Evolutionary conservation across 2,888 invertebrate species (phyloP), one percentile per base, ranked within the genome.

Genomic region (Amblyjoppa fuscipennis): DNA sequence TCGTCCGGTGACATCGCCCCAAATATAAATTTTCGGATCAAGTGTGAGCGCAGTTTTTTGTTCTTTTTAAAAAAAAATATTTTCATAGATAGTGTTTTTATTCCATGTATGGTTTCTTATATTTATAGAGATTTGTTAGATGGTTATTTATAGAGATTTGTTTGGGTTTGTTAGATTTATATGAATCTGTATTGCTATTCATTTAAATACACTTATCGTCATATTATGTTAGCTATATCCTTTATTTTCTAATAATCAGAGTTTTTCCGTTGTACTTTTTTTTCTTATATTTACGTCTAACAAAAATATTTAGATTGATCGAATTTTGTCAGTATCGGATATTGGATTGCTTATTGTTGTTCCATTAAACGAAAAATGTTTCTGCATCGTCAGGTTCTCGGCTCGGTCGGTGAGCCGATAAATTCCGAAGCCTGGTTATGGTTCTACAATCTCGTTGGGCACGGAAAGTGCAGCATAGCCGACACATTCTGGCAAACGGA

Each of bases 401-500:
- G 99, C 78, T 99, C 99, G 85, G 99, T 99, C 0, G 99, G 99
- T 0, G 99, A 99, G 94, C 99, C 99, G 0, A 99, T 99, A 88
- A 99, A 99, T 94, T 97, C 99, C 0, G 99, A 99, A 94, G 99
- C 99, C 0, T 99, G 99, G 99, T 94, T 97, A 71, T 99, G 99
- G 99, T 99, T 99, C 94, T 97, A 98, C 94, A 96, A 96, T 89
- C 92, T 97, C 45, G 96, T 99, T 38, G 99, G 99, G 4, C 96
- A 96, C 85, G 96, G 96, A 69, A 96, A 96, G 87, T 98, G 98
- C 94, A 98, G 99, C 79, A 97, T 99, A 92, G 98, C 98, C 0
- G 99, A 99, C 93, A 99, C 99, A 0, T 99, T 99, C 95, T 99
- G 99, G 99, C 99, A 99, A 95, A 99, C 99, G 0, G 99, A 99